These are phyloP conservation scores for Pelosia muscerda DNA, from an alignment of 2,888 invertebrate genomes.

Conservation along the genomic window DNA sequence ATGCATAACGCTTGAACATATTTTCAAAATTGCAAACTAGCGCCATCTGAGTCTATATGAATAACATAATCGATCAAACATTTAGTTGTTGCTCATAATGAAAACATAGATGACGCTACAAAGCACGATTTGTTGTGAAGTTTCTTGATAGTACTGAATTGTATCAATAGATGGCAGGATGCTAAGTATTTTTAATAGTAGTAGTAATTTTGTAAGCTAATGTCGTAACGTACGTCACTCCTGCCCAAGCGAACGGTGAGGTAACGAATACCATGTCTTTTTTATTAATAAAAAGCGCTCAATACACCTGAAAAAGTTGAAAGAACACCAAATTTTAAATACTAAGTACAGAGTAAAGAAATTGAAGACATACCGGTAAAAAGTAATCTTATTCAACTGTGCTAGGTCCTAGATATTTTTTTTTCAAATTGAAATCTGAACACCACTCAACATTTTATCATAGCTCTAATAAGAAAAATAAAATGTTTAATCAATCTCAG, in stretches of 20 bases:
- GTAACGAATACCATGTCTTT: too few relatives aligned
- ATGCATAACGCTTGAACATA: background rate
- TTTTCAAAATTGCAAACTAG: background rate
- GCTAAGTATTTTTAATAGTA: background rate
- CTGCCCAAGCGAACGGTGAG: too few relatives aligned
- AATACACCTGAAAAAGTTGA: too few relatives aligned
- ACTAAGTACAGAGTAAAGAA: too few relatives aligned
- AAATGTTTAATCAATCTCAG: conserved; percentile 1
- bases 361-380: too few relatives aligned
- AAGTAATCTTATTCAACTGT: too few relatives aligned
- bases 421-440: too few relatives aligned
- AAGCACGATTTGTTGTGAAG: background rate
- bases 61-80: background rate
- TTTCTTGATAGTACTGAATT: background rate
- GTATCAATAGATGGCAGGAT: background rate
- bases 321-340: too few relatives aligned
- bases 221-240: too few relatives aligned
- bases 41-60: background rate
- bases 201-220: too few relatives aligned
- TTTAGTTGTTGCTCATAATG: background rate
- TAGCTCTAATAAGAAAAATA: background rate
- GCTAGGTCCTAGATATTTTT: too few relatives aligned
- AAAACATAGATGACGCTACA: background rate
- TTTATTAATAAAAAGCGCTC: too few relatives aligned
- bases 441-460: background rate